These are phyloP conservation scores for Iselma pallidipennis DNA, from an alignment of 2,888 invertebrate species.

Conservation along the genomic window DNA sequence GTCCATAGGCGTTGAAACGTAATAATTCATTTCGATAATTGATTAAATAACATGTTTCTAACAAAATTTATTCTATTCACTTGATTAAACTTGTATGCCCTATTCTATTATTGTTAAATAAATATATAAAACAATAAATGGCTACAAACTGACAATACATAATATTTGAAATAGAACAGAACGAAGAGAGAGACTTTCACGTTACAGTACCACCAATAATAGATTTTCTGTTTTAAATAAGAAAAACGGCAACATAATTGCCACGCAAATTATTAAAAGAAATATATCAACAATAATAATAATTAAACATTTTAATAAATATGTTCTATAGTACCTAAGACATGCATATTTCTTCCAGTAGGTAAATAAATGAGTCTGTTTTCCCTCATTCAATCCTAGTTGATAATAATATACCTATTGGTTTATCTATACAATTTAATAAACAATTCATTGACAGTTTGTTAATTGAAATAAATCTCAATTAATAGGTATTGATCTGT, in stretches of 20 bases:
- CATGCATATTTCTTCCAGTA: too few relatives aligned
- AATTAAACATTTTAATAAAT: too few relatives aligned
- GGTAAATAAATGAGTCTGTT: neutral
- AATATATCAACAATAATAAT: too few relatives aligned
- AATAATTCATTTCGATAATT: conserved; percentile 2
- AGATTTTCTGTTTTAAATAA: neutral
- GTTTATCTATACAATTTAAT: conserved; percentile 10
- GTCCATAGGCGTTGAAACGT: neutral
- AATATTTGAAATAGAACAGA: conserved; percentile 8
- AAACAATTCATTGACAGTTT: conserved; percentile 18
- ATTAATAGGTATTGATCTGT: conserved; percentile 18
- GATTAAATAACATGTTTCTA: conserved; percentile 2
- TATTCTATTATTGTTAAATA: neutral
- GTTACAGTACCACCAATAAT: too few relatives aligned
- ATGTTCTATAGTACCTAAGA: too few relatives aligned
- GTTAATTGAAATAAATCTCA: conserved; percentile 24
- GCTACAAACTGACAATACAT: neutral
- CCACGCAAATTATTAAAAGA: too few relatives aligned
- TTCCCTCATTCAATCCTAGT: neutral
- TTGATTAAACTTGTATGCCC: neutral
- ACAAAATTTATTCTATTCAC: conserved; percentile 3
- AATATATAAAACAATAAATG: neutral
- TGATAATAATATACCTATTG: conserved; percentile 4
- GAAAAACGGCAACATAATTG: too few relatives aligned
- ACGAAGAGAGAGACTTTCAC: conserved; percentile 14